These are phyloP conservation scores for Antennarius maculatus DNA, from an alignment of 2,797 vertebrate species.

Conservation along the genomic window DNA sequence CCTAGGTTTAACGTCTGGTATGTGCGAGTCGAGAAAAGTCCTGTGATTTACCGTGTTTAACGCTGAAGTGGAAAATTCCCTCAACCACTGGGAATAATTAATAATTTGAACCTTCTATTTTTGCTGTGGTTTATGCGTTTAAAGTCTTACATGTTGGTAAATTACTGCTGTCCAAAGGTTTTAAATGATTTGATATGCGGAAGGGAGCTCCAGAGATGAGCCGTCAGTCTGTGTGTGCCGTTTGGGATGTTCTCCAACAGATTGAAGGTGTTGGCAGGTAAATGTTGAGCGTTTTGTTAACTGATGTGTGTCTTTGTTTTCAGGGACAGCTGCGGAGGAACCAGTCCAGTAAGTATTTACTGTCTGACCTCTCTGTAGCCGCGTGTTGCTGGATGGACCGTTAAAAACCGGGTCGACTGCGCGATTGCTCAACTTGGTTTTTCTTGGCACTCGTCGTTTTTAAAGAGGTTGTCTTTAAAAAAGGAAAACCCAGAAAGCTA, in stretches of 20 bases:
- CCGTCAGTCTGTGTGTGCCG: not conserved
- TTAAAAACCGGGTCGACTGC: constrained; percentile 44
- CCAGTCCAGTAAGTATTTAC: constrained; percentile 93
- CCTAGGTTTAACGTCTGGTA: constrained; percentile 78
- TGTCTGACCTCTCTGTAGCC: constrained; percentile 45
- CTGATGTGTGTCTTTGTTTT: constrained; percentile 71
- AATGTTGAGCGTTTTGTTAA: constrained; percentile 45
- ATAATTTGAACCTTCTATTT: constrained; percentile 29
- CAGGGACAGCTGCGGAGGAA: constrained; percentile 94
- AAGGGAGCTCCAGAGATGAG: too few species aligned
- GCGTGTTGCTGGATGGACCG: constrained; percentile 45
- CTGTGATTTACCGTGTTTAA: constrained; percentile 72
- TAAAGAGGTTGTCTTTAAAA: constrained; percentile 70
- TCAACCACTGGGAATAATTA: constrained; percentile 58
- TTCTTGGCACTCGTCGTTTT: constrained; percentile 68
- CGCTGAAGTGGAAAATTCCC: constrained; percentile 65
- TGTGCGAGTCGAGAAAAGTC: constrained; percentile 60
- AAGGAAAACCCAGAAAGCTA: constrained; percentile 54
- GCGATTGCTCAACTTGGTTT: constrained; percentile 61
- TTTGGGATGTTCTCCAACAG: not conserved
- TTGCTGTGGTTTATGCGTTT: constrained; percentile 18
- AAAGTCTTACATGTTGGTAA: not conserved
- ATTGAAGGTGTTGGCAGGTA: constrained; percentile 5
- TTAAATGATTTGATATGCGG: too few species aligned
- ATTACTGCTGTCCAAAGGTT: constrained; percentile 12